Conservation (phyloP, 2,888 invertebrate species). For the Nysson spinosus region DNA sequence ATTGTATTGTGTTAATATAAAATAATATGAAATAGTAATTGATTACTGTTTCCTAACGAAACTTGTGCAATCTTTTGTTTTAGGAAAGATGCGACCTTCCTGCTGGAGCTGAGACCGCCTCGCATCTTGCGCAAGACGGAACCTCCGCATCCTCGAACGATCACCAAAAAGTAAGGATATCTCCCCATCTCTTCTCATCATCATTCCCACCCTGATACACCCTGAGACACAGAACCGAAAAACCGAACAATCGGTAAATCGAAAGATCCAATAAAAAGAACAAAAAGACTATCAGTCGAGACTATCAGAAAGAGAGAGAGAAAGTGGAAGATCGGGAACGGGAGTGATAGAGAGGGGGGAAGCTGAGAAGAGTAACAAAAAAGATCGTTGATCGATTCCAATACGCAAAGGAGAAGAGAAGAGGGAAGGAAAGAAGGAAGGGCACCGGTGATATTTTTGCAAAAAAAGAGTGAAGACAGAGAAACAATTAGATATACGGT, state of each 20-base stretch:
- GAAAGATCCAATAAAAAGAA: no score
- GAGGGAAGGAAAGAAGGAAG: not conserved
- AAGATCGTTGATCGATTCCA: not conserved
- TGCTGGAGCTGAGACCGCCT: slow-evolving; percentile 71
- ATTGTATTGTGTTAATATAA: no score
- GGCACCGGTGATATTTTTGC: not conserved
- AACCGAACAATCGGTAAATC: no score
- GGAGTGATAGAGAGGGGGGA: not conserved
- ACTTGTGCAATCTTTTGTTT: slow-evolving; percentile 36
- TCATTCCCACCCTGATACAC: slow-evolving; percentile 37
- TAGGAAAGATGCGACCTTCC: slow-evolving; percentile 71
- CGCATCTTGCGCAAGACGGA: slow-evolving; percentile 68
- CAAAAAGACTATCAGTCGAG: slow-evolving; percentile 1
- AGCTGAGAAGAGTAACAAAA: not conserved
- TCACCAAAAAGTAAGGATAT: slow-evolving; percentile 73
- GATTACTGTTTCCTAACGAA: no score
- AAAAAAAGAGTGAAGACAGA: not conserved
- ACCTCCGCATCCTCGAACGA: slow-evolving; percentile 60
- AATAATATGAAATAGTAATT: no score
- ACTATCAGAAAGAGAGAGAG: slow-evolving; percentile 28
- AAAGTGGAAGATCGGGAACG: slow-evolving; percentile 9
- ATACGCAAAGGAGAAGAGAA: not conserved
- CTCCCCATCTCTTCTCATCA: slow-evolving; percentile 55
- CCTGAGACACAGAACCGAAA: slow-evolving; percentile 12
- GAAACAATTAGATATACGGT: not conserved